Percentiles rank a stretch among this genome's conserved stretches.
Conservation (phyloP, 2,888 invertebrate genomes). For the Thecocarcelia acutangulata region DNA sequence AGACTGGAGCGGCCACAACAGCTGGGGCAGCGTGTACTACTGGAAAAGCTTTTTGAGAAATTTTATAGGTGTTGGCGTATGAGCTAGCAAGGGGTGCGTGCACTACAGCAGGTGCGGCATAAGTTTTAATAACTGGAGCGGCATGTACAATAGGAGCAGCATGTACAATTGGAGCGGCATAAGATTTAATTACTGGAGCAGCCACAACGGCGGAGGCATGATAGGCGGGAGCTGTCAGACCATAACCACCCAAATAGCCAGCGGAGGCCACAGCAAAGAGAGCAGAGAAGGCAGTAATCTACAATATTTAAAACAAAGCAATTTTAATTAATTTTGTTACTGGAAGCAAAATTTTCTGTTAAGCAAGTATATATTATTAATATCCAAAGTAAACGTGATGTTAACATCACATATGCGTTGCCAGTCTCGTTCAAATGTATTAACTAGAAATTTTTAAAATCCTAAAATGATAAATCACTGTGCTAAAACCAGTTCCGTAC, state of each 20-base stretch:
- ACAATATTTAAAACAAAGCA: conserved; percentile 44
- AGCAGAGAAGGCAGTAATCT: conserved; percentile 80
- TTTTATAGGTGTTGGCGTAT: conserved; percentile 80
- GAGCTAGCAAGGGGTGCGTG: conserved; percentile 79
- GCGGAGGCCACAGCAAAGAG: conserved; percentile 81
- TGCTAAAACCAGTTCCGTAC: too few species aligned
- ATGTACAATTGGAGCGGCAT: conserved; percentile 71
- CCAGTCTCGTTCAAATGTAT: too few species aligned
- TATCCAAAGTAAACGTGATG: too few species aligned
- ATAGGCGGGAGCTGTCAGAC: conserved; percentile 70
- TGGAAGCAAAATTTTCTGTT: neutral
- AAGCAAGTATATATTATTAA: too few species aligned
- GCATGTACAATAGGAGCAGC: conserved; percentile 76
- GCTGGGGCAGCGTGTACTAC: conserved; percentile 79
- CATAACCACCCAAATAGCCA: conserved; percentile 78
- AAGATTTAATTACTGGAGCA: conserved; percentile 68
- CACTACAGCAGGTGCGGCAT: conserved; percentile 75
- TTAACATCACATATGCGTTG: too few species aligned
- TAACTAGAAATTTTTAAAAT: too few species aligned
- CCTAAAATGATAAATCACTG: too few species aligned
- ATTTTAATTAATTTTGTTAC: neutral
- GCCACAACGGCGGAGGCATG: conserved; percentile 69
- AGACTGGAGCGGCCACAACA: conserved; percentile 73
- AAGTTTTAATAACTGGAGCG: conserved; percentile 77
- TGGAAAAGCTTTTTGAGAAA: conserved; percentile 78